These are phyloP conservation scores for Aplidium turbinatum DNA, from an alignment of 23 tunicate species.

Conservation along the genomic window DNA sequence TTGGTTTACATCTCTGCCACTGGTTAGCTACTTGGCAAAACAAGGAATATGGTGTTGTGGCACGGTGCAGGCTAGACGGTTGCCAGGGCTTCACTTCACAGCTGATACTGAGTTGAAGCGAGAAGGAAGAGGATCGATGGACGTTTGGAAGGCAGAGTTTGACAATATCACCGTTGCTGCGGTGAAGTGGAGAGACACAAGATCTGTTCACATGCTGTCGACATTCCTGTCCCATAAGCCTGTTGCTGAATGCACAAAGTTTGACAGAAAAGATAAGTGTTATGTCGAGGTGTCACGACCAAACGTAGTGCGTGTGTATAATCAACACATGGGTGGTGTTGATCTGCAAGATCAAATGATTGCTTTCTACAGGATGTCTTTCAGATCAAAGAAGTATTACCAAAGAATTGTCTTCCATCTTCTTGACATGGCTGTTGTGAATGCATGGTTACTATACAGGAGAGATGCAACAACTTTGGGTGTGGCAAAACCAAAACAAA, in stretches of 20 bases:
- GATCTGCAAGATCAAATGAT: slow-evolving; percentile 22
- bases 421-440: slow-evolving; percentile 23
- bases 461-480: slow-evolving; percentile 6
- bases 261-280: slow-evolving; percentile 1
- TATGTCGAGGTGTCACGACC: not conserved
- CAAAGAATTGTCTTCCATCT: slow-evolving; percentile 15
- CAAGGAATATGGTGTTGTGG: slow-evolving; percentile 1
- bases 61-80: slow-evolving; percentile 3
- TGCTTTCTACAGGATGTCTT: slow-evolving; percentile 1
- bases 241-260: not conserved
- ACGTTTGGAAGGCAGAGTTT: not conserved
- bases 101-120: not conserved
- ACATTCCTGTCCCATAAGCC: not conserved
- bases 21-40: slow-evolving; percentile 4
- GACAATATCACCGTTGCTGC: not conserved
- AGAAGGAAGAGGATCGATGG: slow-evolving; percentile 21
- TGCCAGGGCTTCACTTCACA: not conserved
- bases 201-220: not conserved
- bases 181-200: slow-evolving; percentile 18
- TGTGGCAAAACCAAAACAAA: not conserved
- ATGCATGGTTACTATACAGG: slow-evolving; percentile 12
- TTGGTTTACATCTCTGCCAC: slow-evolving; percentile 25
- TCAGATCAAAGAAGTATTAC: slow-evolving; percentile 20
- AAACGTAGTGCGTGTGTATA: not conserved
- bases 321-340: slow-evolving; percentile 14